phyloP scores from a whole-genome alignment of 2,888 invertebrate genomes.

The Meiosimyza decipiens region DNA sequence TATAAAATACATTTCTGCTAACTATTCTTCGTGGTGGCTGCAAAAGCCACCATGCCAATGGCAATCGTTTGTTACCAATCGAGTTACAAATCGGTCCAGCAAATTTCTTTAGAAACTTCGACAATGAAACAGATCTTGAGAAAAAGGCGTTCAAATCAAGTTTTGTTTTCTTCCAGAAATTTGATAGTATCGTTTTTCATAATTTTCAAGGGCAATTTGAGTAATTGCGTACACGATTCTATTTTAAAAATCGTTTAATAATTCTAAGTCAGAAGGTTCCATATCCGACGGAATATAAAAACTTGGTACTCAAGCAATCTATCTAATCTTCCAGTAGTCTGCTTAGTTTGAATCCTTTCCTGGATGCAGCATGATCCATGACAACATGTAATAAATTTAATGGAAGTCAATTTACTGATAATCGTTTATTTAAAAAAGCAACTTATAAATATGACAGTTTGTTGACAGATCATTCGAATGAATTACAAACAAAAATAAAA shows the following conservation, averaged over 20 bases:
- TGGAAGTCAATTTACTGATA: no score
- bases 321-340: slow-evolving; percentile 20
- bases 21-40: slow-evolving; percentile 15
- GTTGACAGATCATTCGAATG: no score
- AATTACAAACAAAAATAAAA: no score
- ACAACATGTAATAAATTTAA: no score
- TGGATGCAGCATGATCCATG: no score
- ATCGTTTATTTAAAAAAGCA: no score
- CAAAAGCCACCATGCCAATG: slow-evolving; percentile 6
- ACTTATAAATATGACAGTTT: no score
- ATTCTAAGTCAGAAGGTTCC: background rate
- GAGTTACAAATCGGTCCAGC: slow-evolving; percentile 2
- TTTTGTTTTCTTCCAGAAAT: slow-evolving; percentile 2
- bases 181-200: slow-evolving; percentile 32
- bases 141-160: background rate
- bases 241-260: slow-evolving; percentile 18
- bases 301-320: slow-evolving; percentile 13
- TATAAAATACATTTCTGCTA: no score
- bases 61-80: slow-evolving; percentile 23
- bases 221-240: slow-evolving; percentile 22
- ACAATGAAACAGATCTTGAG: background rate
- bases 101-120: no score
- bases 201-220: slow-evolving; percentile 16
- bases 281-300: slow-evolving; percentile 33
- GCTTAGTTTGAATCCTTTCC: slow-evolving; percentile 32